These are phyloP conservation scores for Sussaba pulchella DNA, from an alignment of 2,888 invertebrate genomes.

Conservation along the genomic window DNA sequence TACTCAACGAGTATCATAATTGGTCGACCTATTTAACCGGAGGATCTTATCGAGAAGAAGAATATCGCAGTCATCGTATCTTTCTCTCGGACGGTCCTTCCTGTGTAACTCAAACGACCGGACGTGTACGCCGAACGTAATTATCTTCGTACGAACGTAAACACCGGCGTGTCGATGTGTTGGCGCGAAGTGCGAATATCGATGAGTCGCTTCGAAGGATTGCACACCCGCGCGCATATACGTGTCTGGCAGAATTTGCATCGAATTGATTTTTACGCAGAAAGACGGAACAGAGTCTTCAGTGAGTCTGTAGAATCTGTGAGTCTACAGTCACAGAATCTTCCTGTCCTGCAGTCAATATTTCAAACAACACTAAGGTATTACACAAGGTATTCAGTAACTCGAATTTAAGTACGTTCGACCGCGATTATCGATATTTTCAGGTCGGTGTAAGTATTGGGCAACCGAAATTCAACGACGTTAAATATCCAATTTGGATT, in stretches of 20 bases:
- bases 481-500: no score
- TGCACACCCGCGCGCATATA: conserved; percentile 32
- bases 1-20: conserved; percentile 1
- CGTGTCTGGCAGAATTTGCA: conserved; percentile 19
- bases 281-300: conserved; percentile 1
- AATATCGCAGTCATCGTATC: conserved; percentile 12
- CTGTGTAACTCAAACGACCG: conserved; percentile 52
- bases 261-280: conserved; percentile 2
- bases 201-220: conserved; percentile 21
- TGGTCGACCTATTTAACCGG: background rate
- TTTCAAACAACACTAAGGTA: no score
- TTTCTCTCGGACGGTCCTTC: conserved; percentile 12
- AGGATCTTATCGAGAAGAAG: background rate
- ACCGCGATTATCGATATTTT: no score
- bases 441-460: no score
- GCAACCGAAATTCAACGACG: no score
- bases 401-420: no score
- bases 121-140: conserved; percentile 58
- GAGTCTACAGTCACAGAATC: no score
- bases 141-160: conserved; percentile 54
- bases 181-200: conserved; percentile 46
- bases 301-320: no score
- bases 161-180: conserved; percentile 41
- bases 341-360: no score
- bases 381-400: no score